Evolutionary conservation across 1,140 invertebrate species (phyloP).

Genomic region (Batillaria attramentaria): DNA sequence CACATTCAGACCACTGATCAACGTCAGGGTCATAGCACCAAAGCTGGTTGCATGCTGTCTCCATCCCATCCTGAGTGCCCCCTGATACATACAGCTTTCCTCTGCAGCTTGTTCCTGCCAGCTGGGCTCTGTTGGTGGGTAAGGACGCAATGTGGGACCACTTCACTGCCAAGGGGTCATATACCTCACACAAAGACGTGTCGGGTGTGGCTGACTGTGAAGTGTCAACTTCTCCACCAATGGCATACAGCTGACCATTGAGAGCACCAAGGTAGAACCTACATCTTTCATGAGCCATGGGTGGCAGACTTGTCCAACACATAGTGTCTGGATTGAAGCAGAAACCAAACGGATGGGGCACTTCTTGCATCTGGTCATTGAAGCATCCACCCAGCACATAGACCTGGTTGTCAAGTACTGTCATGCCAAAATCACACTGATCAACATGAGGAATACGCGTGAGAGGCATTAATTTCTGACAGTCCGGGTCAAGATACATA

Average conservation of each 20-base stretch:
- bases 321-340: slow-evolving; percentile 78
- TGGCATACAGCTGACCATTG: slow-evolving; percentile 78
- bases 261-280: slow-evolving; percentile 81
- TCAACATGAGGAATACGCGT: slow-evolving; percentile 83
- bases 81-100: slow-evolving; percentile 76
- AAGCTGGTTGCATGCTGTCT: slow-evolving; percentile 76
- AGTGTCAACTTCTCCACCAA: slow-evolving; percentile 75
- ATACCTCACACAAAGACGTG: slow-evolving; percentile 77
- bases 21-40: slow-evolving; percentile 76
- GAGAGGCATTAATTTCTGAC: slow-evolving; percentile 75
- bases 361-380: slow-evolving; percentile 78
- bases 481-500: slow-evolving; percentile 78
- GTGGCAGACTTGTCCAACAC: slow-evolving; percentile 81
- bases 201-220: slow-evolving; percentile 66
- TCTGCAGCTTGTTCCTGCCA: slow-evolving; percentile 78
- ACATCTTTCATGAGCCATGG: slow-evolving; percentile 81
- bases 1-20: slow-evolving; percentile 76
- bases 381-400: slow-evolving; percentile 83
- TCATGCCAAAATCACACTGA: slow-evolving; percentile 84
- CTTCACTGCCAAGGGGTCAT: slow-evolving; percentile 75
- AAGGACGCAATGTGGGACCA: slow-evolving; percentile 78
- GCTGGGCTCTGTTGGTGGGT: slow-evolving; percentile 77
- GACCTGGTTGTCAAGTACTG: slow-evolving; percentile 80
- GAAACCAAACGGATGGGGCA: slow-evolving; percentile 84
- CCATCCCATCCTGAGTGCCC: slow-evolving; percentile 74